A percentile compares a stretch with the other conserved stretches of the same genome.
These are phyloP conservation scores for Falco rusticolus DNA, from an alignment of 2,797 vertebrate genomes.

Conservation along the genomic window DNA sequence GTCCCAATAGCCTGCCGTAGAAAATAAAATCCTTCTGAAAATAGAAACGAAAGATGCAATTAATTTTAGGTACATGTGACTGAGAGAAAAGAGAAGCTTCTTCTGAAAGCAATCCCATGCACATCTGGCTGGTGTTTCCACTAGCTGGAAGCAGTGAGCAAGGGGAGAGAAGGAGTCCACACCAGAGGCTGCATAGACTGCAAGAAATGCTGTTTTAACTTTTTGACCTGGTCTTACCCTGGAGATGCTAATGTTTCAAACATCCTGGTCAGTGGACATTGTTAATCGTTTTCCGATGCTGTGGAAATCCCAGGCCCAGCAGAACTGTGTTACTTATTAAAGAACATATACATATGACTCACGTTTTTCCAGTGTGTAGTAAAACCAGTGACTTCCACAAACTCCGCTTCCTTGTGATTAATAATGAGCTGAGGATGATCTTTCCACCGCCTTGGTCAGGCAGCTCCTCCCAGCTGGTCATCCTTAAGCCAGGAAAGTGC, in stretches of 20 bases:
- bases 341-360: neutral
- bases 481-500: neutral
- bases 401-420: neutral
- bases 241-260: neutral
- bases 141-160: neutral
- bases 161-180: neutral
- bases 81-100: neutral
- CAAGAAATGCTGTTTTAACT: neutral
- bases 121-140: neutral
- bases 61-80: neutral
- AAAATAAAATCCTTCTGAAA: neutral
- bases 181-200: neutral
- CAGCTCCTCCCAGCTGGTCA: rapidly evolving
- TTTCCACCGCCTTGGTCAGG: neutral
- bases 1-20: neutral
- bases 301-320: neutral
- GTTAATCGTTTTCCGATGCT: neutral
- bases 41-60: neutral
- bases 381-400: neutral
- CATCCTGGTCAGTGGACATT: neutral
- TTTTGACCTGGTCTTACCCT: neutral
- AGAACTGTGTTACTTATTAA: neutral
- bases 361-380: neutral
- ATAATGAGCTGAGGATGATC: neutral
- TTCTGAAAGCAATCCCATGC: neutral